Percentiles rank a stretch among this genome's conserved stretches.
Conservation (phyloP, 2,888 invertebrate species). For the Nesidiocoris tenuis region DNA sequence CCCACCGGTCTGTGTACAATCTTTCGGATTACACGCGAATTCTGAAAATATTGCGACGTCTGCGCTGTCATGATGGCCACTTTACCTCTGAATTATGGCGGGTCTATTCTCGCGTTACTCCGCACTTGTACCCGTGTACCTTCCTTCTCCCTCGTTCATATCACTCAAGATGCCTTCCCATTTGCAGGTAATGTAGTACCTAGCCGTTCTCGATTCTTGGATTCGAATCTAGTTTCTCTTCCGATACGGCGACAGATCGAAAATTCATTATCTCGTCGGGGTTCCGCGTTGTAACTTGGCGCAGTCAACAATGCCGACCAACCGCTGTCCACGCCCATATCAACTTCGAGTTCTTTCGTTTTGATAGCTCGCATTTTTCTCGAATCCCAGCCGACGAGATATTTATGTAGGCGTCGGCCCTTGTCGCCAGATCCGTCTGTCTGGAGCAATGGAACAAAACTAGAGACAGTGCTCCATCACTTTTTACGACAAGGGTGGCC, state of each 20-base stretch:
- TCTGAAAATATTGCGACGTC: not conserved
- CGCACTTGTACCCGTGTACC: not conserved
- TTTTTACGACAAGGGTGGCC: not conserved
- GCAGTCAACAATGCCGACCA: not conserved
- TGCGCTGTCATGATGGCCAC: not conserved
- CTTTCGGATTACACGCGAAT: too few species aligned
- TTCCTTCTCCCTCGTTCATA: not conserved
- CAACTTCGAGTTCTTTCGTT: not conserved
- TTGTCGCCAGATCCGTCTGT: not conserved
- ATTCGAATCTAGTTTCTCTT: not conserved
- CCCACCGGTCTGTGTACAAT: not conserved
- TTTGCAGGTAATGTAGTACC: too few species aligned
- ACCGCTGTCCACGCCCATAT: not conserved
- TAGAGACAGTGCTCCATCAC: not conserved
- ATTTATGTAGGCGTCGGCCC: not conserved
- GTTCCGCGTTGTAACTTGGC: not conserved
- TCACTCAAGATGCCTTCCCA: too few species aligned
- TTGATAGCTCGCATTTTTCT: not conserved
- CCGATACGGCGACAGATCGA: not conserved
- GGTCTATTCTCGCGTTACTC: not conserved
- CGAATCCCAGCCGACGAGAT: not conserved
- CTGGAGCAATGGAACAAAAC: not conserved
- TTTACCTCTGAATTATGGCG: not conserved
- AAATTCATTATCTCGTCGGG: not conserved
- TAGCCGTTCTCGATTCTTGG: not conserved